Conservation (phyloP, 2,888 invertebrate species). For the Limnephilus lunatus region DNA sequence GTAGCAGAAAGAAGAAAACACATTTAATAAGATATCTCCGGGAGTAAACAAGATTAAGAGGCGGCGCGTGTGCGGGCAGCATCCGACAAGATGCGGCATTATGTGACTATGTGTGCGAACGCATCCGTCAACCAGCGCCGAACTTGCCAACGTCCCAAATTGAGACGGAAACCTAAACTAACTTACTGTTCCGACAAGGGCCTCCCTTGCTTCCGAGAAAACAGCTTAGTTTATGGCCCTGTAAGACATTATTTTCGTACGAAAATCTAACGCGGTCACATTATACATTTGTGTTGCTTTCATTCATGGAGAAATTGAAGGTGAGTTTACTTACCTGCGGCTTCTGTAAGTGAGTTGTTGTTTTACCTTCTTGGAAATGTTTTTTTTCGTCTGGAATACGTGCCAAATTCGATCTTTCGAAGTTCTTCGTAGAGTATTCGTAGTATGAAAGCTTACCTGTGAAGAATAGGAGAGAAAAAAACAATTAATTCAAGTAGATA, state of each 20-base stretch:
- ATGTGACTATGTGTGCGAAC: constrained; percentile 19
- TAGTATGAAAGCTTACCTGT: not conserved
- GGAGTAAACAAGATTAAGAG: constrained; percentile 65
- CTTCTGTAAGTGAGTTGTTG: not conserved
- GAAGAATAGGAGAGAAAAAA: not conserved
- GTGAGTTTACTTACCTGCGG: not conserved
- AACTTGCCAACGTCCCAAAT: constrained; percentile 8
- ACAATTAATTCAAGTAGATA: not conserved
- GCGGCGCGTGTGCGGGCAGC: constrained; percentile 54
- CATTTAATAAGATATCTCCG: constrained; percentile 66
- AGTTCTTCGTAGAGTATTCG: not conserved
- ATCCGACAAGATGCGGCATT: not conserved
- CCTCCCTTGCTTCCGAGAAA: not conserved
- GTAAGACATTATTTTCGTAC: not conserved
- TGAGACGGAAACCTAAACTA: constrained; percentile 19
- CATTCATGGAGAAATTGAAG: not conserved
- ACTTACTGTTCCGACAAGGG: not conserved
- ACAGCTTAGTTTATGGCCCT: not conserved
- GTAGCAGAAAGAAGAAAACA: constrained; percentile 56
- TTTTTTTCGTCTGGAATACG: not conserved
- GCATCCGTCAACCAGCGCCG: constrained; percentile 19
- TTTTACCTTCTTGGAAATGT: not conserved
- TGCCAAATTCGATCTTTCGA: not conserved
- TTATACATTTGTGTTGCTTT: not conserved
- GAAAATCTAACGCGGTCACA: not conserved